Base-by-base conservation (phyloP, 2,797 vertebrate species). In the Sebastes reedi region DNA sequence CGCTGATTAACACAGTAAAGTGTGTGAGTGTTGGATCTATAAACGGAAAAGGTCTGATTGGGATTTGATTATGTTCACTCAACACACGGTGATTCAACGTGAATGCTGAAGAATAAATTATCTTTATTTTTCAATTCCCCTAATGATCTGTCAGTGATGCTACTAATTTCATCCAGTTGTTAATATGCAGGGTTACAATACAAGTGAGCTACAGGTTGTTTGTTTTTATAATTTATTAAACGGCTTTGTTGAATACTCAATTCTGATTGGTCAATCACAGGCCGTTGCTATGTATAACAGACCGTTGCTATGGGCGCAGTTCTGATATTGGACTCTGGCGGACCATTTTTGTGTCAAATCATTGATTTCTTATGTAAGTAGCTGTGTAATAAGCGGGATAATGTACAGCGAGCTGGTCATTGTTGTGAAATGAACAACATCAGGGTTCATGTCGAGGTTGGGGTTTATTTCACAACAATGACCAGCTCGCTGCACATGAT, bases 41-140 rank as follows among this genome's bases (percentile, higher is more conserved):
- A 61, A 16, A 61, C 1, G 4, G n/a, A 32, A 76, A 69, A 54
- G 13, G 20, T 56, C 58, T 58, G n/a, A 64, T 32, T 68, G 52
- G 39, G 25, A 70, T 36, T 52, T 82, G 2, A 75, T 84, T 73
- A 64, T 72, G n/a, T 67, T 61, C 18, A 9, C 18, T 58, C 22
- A 39, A 58, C 32, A 72, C 20, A 13, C 7, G 50, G 24, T 12
- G 27, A 9, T 42, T 54, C 13, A 62, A 55, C 13, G 6, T 60
- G 30, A 75, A 56, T 65, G 36, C 24, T 10, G 5, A 2, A 9
- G 25, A 52, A 30, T 42, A 30, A 1, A 64, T 55, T 10, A 14
- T 12, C 5, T 50, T 24, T 52, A 58, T 62, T 67, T 50, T 25
- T 42, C 3, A 12, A 25, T 20, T 60, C 22, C 34, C 5, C 24